phyloP scores from a whole-genome alignment of 1,140 invertebrate species.

The Andricus grossulariae region DNA sequence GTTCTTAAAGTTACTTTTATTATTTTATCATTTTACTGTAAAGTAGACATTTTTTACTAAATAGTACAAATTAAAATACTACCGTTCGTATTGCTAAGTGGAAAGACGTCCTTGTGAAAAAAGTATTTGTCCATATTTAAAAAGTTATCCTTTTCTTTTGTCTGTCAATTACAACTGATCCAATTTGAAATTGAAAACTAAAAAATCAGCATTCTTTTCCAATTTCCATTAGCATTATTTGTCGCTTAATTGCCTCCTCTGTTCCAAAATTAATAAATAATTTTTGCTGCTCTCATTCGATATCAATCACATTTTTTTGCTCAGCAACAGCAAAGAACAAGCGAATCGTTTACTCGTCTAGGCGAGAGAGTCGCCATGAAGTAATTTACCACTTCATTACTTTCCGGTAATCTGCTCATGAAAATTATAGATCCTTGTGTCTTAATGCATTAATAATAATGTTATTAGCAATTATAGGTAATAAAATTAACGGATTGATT shows the following conservation, averaged over 20 bases:
- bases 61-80: no score
- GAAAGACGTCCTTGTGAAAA: no score
- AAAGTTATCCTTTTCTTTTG: no score
- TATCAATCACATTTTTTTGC: not conserved
- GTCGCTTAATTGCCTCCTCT: not conserved
- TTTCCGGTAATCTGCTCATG: constrained; percentile 26
- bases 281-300: not conserved
- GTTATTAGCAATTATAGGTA: constrained; percentile 2
- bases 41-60: no score
- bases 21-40: no score
- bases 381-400: constrained; percentile 21
- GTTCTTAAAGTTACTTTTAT: no score
- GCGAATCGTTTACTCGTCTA: not conserved
- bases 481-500: not conserved
- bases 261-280: not conserved
- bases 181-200: not conserved
- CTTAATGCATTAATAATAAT: not conserved
- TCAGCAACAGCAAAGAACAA: not conserved
- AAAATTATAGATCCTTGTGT: not conserved
- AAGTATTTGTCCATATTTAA: no score
- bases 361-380: not conserved
- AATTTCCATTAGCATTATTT: not conserved
- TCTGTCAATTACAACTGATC: not conserved
- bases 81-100: no score
- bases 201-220: not conserved